Conservation (phyloP, 2,797 vertebrate genomes). For the Pseudopleuronectes americanus region DNA sequence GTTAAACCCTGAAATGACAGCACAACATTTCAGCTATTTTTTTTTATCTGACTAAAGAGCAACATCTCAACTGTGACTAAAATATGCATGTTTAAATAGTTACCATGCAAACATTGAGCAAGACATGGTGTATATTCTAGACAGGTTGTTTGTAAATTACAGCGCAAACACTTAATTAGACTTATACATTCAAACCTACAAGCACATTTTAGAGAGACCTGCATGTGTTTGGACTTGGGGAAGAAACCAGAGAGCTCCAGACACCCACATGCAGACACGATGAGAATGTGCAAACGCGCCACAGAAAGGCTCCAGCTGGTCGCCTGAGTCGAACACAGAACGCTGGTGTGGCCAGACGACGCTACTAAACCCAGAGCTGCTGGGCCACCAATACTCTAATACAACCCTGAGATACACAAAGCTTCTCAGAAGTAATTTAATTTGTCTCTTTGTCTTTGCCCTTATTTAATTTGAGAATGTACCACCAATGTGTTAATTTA, state of each 20-base stretch:
- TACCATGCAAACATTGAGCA: neutral
- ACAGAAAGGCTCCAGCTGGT: constrained; percentile 1
- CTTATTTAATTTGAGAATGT: neutral
- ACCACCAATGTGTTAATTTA: neutral
- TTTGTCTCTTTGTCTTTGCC: no score
- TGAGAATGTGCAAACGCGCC: constrained; percentile 2
- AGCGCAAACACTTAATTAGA: neutral
- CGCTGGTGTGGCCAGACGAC: neutral
- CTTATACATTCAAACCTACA: neutral
- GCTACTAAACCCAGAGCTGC: neutral
- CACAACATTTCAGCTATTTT: neutral
- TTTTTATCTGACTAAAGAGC: neutral
- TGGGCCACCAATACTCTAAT: neutral
- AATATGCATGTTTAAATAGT: neutral
- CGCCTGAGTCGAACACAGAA: neutral
- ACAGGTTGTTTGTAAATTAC: neutral
- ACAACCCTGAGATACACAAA: neutral
- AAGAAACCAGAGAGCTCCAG: neutral
- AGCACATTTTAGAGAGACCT: neutral
- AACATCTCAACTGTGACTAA: neutral
- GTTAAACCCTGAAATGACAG: neutral
- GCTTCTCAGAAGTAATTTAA: neutral
- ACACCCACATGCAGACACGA: neutral
- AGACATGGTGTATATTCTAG: neutral
- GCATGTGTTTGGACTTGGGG: neutral